A percentile compares a stretch with the other conserved stretches of the same genome.
Evolutionary conservation across 2,888 invertebrate species (phyloP).

Genomic region (Nebria salina): DNA sequence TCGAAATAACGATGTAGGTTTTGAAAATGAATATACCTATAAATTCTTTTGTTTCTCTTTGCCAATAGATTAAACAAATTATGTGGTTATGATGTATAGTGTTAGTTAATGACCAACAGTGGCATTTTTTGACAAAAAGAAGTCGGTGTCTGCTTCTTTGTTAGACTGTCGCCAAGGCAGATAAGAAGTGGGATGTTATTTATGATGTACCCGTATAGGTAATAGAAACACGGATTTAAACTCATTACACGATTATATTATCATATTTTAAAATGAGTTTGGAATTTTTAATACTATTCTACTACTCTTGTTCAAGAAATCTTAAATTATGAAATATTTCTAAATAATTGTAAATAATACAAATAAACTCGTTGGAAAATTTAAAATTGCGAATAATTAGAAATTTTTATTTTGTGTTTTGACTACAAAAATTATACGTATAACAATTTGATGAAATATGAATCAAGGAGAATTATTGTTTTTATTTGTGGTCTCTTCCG

Average conservation of each 20-base stretch:
- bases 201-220: conserved; percentile 29
- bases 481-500: neutral
- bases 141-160: conserved; percentile 37
- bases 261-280: too few species aligned
- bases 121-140: conserved; percentile 34
- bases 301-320: too few species aligned
- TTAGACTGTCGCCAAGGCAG: conserved; percentile 42
- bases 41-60: conserved; percentile 24
- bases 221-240: conserved; percentile 19
- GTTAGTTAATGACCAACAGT: conserved; percentile 37
- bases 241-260: neutral
- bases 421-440: too few species aligned
- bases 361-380: too few species aligned
- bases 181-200: conserved; percentile 45
- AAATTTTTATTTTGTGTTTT: too few species aligned
- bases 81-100: conserved; percentile 29
- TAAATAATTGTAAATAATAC: too few species aligned
- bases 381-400: too few species aligned
- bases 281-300: too few species aligned
- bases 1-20: neutral
- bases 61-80: conserved; percentile 30
- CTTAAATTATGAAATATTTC: too few species aligned
- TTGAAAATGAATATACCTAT: neutral
- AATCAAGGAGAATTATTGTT: too few species aligned
- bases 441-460: too few species aligned